Evolutionary conservation across 2,888 invertebrate genomes (phyloP).

Genomic region (Drosophila atroscutellata): DNA sequence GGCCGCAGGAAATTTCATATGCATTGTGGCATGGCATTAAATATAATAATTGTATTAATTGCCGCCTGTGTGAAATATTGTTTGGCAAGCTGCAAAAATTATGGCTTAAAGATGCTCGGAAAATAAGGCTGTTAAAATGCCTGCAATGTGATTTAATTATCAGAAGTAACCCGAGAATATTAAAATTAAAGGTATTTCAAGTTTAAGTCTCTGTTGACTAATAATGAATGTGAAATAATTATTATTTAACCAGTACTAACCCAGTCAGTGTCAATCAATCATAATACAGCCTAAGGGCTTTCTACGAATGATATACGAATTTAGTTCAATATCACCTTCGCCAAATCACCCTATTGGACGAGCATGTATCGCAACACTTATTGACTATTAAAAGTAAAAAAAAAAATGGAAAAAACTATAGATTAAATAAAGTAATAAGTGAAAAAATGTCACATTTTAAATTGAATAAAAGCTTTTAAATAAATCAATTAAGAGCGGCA

Average conservation of each 20-base stretch:
- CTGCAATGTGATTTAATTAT: conserved; percentile 9
- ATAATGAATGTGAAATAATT: not conserved
- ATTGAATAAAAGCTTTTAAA: not conserved
- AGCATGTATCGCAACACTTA: too few relatives aligned
- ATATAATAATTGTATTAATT: conserved; percentile 77
- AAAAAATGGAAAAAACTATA: not conserved
- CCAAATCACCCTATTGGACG: not conserved
- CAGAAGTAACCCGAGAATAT: not conserved
- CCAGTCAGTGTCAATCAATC: not conserved
- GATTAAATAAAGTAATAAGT: not conserved
- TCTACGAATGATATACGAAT: not conserved
- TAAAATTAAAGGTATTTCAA: not conserved
- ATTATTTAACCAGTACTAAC: not conserved
- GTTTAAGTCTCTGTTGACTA: not conserved
- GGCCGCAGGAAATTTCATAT: conserved; percentile 61
- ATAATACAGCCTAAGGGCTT: not conserved
- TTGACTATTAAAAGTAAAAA: not conserved
- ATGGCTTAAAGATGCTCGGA: conserved; percentile 2
- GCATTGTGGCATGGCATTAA: conserved; percentile 69
- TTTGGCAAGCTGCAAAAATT: conserved; percentile 18
- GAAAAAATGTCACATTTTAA: not conserved
- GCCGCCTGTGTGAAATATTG: conserved; percentile 40
- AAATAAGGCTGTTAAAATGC: not conserved
- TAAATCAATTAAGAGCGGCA: not conserved
- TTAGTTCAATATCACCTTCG: not conserved